phyloP scores from a whole-genome alignment of 2,888 invertebrate genomes.

The Hemicrepidius hirtus region DNA sequence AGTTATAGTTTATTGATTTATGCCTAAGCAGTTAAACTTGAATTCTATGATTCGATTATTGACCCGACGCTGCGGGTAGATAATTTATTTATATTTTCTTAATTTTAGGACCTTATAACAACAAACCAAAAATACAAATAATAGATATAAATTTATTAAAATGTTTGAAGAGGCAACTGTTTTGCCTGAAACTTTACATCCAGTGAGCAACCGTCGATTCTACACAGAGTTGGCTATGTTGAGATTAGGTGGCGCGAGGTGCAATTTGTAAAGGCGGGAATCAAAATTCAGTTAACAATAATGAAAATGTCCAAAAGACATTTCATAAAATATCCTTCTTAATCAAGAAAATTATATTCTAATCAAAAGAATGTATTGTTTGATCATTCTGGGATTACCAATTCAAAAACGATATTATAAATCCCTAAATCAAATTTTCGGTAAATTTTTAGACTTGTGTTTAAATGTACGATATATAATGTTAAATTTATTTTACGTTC shows the following conservation, averaged over 20 bases:
- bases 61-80: not conserved
- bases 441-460: no score
- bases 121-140: not conserved
- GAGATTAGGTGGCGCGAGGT: slow-evolving; percentile 29
- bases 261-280: slow-evolving; percentile 14
- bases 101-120: not conserved
- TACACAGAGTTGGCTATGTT: not conserved
- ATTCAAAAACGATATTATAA: no score
- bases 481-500: no score
- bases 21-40: not conserved
- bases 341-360: no score
- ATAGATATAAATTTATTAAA: not conserved
- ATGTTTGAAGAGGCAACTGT: slow-evolving; percentile 4
- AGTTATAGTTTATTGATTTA: slow-evolving; percentile 22
- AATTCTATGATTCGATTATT: slow-evolving; percentile 1
- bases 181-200: slow-evolving; percentile 1
- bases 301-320: no score
- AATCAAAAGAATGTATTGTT: no score
- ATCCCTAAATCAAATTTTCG: no score
- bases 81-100: not conserved
- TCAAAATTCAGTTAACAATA: not conserved
- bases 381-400: no score
- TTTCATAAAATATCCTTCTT: no score
- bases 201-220: not conserved
- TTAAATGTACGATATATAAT: no score